These are phyloP conservation scores for Murina feae DNA, from an alignment of 2,113 vertebrate species.

Conservation along the genomic window DNA sequence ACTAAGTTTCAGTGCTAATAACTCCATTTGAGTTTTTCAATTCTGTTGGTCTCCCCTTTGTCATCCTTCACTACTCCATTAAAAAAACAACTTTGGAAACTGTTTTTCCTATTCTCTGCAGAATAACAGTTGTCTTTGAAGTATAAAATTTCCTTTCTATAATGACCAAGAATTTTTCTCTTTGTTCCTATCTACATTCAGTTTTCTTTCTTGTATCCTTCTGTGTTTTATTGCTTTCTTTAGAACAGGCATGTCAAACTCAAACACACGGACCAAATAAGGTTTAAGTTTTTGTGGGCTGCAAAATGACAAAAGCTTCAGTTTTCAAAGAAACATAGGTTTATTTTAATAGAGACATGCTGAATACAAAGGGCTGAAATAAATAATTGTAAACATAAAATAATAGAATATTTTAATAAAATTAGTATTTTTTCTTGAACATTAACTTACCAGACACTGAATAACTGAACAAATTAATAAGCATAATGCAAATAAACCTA, in stretches of 20 bases:
- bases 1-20: conserved; percentile 66
- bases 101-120: conserved; percentile 60
- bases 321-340: no score
- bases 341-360: no score
- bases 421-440: no score
- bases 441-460: no score
- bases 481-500: no score
- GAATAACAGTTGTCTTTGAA: conserved; percentile 69
- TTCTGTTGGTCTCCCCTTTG: conserved; percentile 55
- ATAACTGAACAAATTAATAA: no score
- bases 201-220: not conserved
- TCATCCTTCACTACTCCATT: conserved; percentile 72
- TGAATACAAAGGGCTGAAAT: no score
- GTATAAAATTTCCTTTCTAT: conserved; percentile 48
- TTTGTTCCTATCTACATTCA: conserved; percentile 9
- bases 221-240: conserved; percentile 5
- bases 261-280: no score
- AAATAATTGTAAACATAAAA: no score
- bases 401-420: no score
- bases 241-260: not conserved
- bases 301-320: no score
- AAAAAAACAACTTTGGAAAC: conserved; percentile 51
- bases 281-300: no score
- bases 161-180: conserved; percentile 42
- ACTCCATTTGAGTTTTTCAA: conserved; percentile 46